Percentiles rank a stretch among this genome's conserved stretches.
phyloP scores from a whole-genome alignment of 2,797 vertebrate genomes.

The Glyptemys insculpta region DNA sequence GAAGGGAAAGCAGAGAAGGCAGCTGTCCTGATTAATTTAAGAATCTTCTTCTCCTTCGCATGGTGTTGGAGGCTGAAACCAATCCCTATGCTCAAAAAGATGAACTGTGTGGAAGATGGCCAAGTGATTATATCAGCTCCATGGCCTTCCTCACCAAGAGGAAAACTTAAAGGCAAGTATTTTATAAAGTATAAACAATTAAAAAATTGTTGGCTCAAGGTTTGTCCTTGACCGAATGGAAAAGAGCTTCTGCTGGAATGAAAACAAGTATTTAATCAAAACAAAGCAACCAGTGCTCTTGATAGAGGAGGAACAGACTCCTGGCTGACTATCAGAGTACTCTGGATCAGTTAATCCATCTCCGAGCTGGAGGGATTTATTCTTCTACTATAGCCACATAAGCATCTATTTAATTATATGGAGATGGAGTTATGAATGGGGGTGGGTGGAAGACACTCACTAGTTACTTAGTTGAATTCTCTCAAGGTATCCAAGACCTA shows the following conservation, averaged over 20 bases:
- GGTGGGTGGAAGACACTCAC: background rate
- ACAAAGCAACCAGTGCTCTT: slow-evolving; percentile 41
- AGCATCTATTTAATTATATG: slow-evolving; percentile 9
- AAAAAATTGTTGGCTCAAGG: background rate
- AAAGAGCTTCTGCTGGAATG: slow-evolving; percentile 29
- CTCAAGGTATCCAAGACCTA: background rate
- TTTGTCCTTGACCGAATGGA: slow-evolving; percentile 48
- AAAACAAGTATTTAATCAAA: slow-evolving; percentile 40
- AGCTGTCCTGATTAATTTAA: background rate
- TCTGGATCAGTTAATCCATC: slow-evolving; percentile 27
- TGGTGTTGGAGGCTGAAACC: slow-evolving; percentile 4
- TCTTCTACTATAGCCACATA: background rate
- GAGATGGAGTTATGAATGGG: background rate
- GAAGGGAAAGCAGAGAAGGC: background rate
- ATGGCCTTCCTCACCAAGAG: slow-evolving; percentile 37
- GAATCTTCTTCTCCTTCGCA: background rate
- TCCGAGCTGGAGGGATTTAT: background rate
- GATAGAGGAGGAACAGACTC: background rate
- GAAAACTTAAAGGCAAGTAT: slow-evolving; percentile 53
- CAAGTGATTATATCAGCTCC: slow-evolving; percentile 31
- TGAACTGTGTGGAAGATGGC: slow-evolving; percentile 7
- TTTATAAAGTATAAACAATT: slow-evolving; percentile 49
- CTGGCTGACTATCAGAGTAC: background rate
- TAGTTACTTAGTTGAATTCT: background rate
- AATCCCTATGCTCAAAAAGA: background rate